Conservation (phyloP, 1,140 invertebrate species). For the Aethina tumida region DNA sequence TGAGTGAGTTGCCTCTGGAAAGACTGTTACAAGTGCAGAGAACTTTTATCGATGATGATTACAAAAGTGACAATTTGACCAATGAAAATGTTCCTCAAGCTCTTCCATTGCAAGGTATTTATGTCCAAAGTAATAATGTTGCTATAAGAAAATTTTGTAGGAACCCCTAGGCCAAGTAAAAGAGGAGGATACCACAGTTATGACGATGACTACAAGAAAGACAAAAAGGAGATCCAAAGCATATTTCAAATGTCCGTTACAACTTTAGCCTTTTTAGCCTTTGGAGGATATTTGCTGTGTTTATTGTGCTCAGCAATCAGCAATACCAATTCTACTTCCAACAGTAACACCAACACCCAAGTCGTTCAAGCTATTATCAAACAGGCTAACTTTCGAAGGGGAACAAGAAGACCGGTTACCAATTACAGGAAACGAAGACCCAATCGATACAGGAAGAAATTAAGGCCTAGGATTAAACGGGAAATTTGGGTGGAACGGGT, state of each 20-base stretch:
- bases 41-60: slow-evolving; percentile 20
- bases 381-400: not conserved
- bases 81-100: slow-evolving; percentile 18
- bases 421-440: slow-evolving; percentile 30
- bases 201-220: slow-evolving; percentile 40
- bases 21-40: slow-evolving; percentile 40
- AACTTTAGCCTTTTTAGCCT: slow-evolving; percentile 63
- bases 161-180: slow-evolving; percentile 11
- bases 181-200: slow-evolving; percentile 27
- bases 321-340: slow-evolving; percentile 35
- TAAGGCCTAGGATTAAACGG: slow-evolving; percentile 18
- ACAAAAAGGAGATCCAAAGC: slow-evolving; percentile 45
- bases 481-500: slow-evolving; percentile 15
- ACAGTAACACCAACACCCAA: not conserved
- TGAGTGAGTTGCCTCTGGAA: slow-evolving; percentile 44
- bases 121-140: too few relatives aligned
- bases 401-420: slow-evolving; percentile 18
- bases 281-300: slow-evolving; percentile 66
- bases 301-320: slow-evolving; percentile 60
- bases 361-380: not conserved
- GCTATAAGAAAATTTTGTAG: too few relatives aligned
- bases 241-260: slow-evolving; percentile 64
- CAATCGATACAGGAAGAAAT: slow-evolving; percentile 6
- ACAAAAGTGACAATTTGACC: not conserved
- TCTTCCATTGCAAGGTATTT: slow-evolving; percentile 17